Conservation (phyloP, 2,797 vertebrate genomes). For the Pelochelys cantorii region DNA sequence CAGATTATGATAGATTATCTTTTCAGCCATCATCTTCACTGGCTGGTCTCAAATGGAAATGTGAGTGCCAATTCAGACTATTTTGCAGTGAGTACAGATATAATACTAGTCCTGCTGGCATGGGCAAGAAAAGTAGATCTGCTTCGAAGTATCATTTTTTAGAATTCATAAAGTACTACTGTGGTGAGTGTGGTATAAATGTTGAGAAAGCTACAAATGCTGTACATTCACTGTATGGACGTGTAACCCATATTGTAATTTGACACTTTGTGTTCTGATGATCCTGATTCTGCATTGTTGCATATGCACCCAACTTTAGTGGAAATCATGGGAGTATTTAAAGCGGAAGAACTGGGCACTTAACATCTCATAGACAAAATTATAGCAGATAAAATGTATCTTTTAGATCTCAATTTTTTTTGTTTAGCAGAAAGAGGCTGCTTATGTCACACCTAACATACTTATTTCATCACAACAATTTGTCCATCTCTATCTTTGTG, state of each 20-base stretch:
- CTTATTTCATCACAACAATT: background rate
- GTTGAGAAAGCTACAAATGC: background rate
- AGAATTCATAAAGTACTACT: background rate
- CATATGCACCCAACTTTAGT: fast-evolving
- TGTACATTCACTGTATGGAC: background rate
- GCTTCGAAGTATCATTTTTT: background rate
- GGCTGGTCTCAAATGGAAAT: background rate
- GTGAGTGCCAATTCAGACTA: background rate
- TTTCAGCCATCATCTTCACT: background rate
- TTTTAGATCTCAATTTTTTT: background rate
- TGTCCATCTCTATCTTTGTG: background rate
- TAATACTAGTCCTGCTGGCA: fast-evolving
- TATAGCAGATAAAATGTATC: background rate
- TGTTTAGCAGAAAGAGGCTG: background rate
- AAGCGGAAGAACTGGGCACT: background rate
- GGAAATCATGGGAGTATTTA: fast-evolving
- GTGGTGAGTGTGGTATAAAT: background rate
- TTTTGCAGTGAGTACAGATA: background rate
- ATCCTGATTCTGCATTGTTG: background rate
- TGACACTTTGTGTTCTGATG: fast-evolving
- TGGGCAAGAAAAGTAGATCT: background rate
- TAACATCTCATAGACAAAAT: fast-evolving
- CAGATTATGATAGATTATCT: background rate
- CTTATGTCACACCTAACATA: fast-evolving
- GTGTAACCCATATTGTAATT: background rate